These are phyloP conservation scores for Scolopax mira DNA, from an alignment of 2,113 vertebrate genomes.

Conservation along the genomic window DNA sequence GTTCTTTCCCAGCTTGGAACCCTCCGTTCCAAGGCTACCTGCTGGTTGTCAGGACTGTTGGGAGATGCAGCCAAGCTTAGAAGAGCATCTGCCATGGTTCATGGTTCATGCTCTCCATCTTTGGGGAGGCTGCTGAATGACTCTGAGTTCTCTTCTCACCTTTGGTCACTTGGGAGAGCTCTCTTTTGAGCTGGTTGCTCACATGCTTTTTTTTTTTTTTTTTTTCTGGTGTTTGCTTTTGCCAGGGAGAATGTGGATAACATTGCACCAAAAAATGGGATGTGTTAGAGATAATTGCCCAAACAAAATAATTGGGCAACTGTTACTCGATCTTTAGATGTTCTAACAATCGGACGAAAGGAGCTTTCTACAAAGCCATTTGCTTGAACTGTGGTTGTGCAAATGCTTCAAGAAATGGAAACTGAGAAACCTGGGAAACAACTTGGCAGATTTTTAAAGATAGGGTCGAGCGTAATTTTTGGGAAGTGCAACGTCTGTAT, in stretches of 20 bases:
- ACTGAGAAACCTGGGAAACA: background rate
- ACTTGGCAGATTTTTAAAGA: background rate
- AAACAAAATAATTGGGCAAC: background rate
- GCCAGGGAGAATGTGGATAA: background rate
- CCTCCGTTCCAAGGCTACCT: background rate
- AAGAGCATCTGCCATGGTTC: fast-evolving
- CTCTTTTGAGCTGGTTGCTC: background rate
- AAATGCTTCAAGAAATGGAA: background rate
- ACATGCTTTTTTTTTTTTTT: background rate
- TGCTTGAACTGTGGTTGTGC: background rate
- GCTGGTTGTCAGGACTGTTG: background rate
- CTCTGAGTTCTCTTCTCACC: fast-evolving
- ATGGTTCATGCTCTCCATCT: fast-evolving
- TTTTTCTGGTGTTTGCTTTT: background rate
- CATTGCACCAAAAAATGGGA: background rate
- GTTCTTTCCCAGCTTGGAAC: background rate
- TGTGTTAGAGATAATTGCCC: background rate
- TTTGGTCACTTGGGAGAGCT: background rate
- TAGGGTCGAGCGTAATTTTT: background rate
- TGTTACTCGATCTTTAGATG: background rate
- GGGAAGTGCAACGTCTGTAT: background rate
- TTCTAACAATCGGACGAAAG: background rate
- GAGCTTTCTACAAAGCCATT: background rate
- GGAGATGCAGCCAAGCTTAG: background rate
- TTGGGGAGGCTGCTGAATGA: background rate